Base-by-base conservation (phyloP, 2,113 vertebrate species). In the Ascaphus truei region DNA sequence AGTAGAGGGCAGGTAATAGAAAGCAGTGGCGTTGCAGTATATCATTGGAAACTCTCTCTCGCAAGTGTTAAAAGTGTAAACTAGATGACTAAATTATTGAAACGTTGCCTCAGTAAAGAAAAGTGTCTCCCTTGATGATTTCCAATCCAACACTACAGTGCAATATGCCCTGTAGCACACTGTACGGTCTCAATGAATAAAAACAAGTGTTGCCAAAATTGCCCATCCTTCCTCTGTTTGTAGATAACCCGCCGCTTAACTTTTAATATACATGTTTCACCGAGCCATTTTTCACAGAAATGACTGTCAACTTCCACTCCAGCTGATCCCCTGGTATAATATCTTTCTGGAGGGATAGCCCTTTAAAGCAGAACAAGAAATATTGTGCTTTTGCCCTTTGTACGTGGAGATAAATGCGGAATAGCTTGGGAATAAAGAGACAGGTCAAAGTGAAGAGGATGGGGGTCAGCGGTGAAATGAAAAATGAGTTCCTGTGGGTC, bases 391-490 rank as follows among this genome's bases (percentile, higher is more conserved):
- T 73, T 76, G 75, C 71, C 76, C 75, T 85, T 73, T 74, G 72
- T 66, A 15, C 1, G 0, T 11, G 12, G 53, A 81, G 79, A 83
- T 81, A 77, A 77, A 83, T 83, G 81, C 71, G n/a, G 65, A 61
- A 60, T 20, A 12, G 33, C 79, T 65, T 55, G 82, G 75, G 84
- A 79, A 71, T 68, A 72, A 68, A 74, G 73, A 75, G 77, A 78
- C 75, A 73, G 86, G 77, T 84, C 71, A 6, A 73, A 75, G 76
- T 76, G 77, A 79, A 41, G 56, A 76, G 78, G 57, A 79, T n/a
- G n/a, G 65, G 80, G 80, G 80, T 78, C 77, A 69, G 56, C 56
- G 5, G 2, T 73, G 66, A 85, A 86, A 87, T 82, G 85, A 85
- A 82, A 83, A 86, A 80, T 79, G 73, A 69, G 62, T 13, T 90